These are phyloP conservation scores for Emys orbicularis DNA, from an alignment of 2,797 vertebrate genomes.

Conservation along the genomic window DNA sequence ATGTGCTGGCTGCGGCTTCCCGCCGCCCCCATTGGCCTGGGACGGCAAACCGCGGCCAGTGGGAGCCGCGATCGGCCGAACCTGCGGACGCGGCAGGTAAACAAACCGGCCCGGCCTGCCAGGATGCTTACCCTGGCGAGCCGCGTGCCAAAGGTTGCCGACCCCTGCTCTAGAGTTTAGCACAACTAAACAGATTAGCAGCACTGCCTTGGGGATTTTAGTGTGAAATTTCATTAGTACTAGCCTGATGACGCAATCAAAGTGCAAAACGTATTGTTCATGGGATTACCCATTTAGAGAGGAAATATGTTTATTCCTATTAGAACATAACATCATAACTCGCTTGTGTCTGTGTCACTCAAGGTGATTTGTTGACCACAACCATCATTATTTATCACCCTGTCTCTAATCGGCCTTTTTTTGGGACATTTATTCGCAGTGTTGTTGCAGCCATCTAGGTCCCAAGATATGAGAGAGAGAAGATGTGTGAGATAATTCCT, in stretches of 20 bases:
- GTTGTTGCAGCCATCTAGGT: background rate
- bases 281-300: background rate
- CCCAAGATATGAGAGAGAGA: background rate
- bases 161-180: background rate
- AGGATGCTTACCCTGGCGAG: too few relatives aligned
- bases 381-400: background rate
- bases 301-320: background rate
- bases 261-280: fast-evolving
- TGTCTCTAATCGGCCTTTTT: background rate
- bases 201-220: background rate
- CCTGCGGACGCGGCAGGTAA: too few relatives aligned
- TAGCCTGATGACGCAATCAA: background rate
- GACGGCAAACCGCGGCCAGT: too few relatives aligned
- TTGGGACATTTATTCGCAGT: background rate
- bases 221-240: background rate
- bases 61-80: too few relatives aligned
- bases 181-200: background rate
- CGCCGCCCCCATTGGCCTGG: too few relatives aligned
- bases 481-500: background rate
- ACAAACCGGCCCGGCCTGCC: too few relatives aligned
- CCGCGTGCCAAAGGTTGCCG: too few relatives aligned
- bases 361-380: background rate
- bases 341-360: background rate
- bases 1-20: too few relatives aligned
- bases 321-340: fast-evolving